Evolutionary conservation across 2,888 invertebrate species (phyloP), one percentile per base, ranked within the genome.

Genomic region (Apotomis turbidana): DNA sequence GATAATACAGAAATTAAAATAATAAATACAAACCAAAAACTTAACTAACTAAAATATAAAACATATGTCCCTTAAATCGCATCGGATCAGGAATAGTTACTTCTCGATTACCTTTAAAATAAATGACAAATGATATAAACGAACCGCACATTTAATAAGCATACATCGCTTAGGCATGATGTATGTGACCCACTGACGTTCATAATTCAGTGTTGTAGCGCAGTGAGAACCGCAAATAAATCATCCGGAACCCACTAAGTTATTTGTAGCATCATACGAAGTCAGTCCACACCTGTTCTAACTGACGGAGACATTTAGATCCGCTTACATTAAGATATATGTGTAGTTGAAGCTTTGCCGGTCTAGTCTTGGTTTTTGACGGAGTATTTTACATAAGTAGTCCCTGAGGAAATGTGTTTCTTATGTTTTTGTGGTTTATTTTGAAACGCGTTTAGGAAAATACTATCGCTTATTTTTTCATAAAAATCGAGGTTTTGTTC

Each of bases 191-290:
- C 68, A 60, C 68, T 63, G 41, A 58, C 58, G 63, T 63, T 27
- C 70, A 70, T 70, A 63, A 63, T 70, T 70, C 63, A 63, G 70
- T 70, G 68, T 36, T 57, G 68, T 57, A 63, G 15, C 38, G 51
- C 49, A 69, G 58, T 58, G 64, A 36, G 64, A 44, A 70, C 64
- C 70, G 59, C 70, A 59, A 46, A 70, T 70, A 70, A 70, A 70
- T 70, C 70, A 60, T 49, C 15, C 13, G 12, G 59, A 66, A 59
- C 59, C 70, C 58, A 64, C 63, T 70, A 63, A 59, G 70, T 70
- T 62, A 46, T 69, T 58, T 64, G 70, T 60, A 54, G 36, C 64
- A 70, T 66, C 58, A 64, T 13, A 59, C 54, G 13, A 46, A 60
- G 59, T 41, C 66, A 55, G 57, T 38, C 69, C 49, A 10, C 70